Base-by-base conservation (phyloP, 2,888 invertebrate genomes). In the Bursaphelenchus okinawaensis region DNA sequence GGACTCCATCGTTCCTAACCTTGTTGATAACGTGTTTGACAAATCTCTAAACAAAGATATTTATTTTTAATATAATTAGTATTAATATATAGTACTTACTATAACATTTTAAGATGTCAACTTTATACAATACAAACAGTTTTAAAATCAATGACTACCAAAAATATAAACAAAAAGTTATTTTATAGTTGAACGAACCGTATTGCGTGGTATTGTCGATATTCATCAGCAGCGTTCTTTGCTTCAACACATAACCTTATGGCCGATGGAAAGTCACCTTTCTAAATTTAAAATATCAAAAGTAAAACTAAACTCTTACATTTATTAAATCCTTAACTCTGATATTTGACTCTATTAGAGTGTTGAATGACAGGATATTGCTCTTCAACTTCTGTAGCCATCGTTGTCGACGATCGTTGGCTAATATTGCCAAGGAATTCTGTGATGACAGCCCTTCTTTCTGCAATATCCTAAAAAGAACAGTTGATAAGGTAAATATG, bases 381-480 rank as follows among this genome's bases (percentile, higher is more conserved):
- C 89, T 88, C 0, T 94, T 85, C 0, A 95, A 86, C 60, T 89
- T 89, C 67, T 89, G 87, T 7, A 93, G 88, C 64, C 91, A 88
- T 83, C 92, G 91, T 60, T 92, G 85, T 83, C 92, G 93, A 56
- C 91, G 87, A 82, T 93, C 92, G 83, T 93, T 93, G 0, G 93
- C 91, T 55, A 96, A 85, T 68, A 96, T 91, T 24, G 90, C 90
- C 64, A 95, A 87, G 78, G 72, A 71, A 9, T 71, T 75, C 54
- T 40, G 22, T 28, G 50, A 31, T 1, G 60, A 23, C n/a, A 4
- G 9, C 52, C 26, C 4, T 59, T 59, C 60, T n/a, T 50, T 54
- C 23, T 59, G 60, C 4, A 59, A 50, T n/a, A 59, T 54, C 28
- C 60, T 59, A 29, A 59, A 59, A 19, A 27, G n/a, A n/a, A n/a